Percentiles rank a stretch among this genome's conserved stretches.
Evolutionary conservation across 2,797 vertebrate genomes (phyloP).

Genomic region (Spatula versicolor): DNA sequence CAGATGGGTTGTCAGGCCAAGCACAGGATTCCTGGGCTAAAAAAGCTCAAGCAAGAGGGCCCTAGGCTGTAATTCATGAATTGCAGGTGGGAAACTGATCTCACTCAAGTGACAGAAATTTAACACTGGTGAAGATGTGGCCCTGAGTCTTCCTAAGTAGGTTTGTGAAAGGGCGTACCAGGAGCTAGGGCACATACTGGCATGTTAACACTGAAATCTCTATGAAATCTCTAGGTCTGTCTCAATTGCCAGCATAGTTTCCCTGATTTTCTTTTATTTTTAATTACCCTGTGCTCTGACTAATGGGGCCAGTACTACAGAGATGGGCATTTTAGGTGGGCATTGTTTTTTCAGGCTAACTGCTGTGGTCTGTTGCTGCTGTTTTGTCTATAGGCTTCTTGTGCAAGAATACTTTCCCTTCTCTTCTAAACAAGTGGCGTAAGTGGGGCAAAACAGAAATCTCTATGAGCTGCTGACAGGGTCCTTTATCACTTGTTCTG

Average conservation of each 20-base stretch:
- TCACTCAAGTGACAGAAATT: background rate
- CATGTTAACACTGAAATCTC: background rate
- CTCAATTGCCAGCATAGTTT: background rate
- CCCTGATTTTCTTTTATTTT: background rate
- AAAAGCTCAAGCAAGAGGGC: background rate
- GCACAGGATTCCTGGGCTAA: background rate
- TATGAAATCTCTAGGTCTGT: background rate
- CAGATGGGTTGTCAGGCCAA: background rate
- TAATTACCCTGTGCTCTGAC: background rate
- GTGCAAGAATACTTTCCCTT: background rate
- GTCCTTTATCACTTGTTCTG: background rate
- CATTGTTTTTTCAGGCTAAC: background rate
- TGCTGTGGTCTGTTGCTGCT: background rate
- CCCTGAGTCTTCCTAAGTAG: background rate
- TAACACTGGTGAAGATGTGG: background rate
- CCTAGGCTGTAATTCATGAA: background rate
- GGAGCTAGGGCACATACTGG: rapidly evolving
- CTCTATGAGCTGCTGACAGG: background rate
- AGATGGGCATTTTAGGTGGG: background rate
- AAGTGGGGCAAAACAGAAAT: background rate
- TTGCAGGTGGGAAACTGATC: background rate
- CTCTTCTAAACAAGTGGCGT: background rate
- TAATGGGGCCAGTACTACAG: background rate
- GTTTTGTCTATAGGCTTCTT: background rate
- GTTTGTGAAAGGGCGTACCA: background rate